Evolutionary conservation across 2,113 vertebrate genomes (phyloP), one percentile per base, ranked within the genome.

Genomic region (Marcusenius ussheri): DNA sequence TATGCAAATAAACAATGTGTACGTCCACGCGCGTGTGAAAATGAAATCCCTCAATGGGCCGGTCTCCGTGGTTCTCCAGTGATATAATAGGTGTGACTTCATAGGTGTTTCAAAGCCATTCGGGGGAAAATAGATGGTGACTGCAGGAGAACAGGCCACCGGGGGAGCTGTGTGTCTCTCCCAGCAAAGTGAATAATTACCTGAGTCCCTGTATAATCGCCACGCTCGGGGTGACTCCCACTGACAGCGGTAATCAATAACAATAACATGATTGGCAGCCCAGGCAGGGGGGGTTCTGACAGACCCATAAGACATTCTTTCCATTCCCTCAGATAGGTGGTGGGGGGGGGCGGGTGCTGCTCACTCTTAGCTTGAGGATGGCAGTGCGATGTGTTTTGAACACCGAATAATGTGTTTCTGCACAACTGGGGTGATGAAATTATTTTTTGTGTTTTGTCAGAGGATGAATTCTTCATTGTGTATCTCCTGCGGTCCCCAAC

Each of bases 161-260:
- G 17, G n/a, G 66, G 8, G 66, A 88, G 15, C 87, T 51, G 84
- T 56, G 39, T 47, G 5, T 88, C 89, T 90, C 77, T 89, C 84
- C 87, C 13, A 77, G 53, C 66, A 77, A 88, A 27, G 24, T 10
- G 87, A 88, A 89, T 90, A 89, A 91, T 89, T 90, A 90, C 66
- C 66, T 58, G 77, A 77, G 49, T 19, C 85, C 89, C 58, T 45
- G 53, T 27, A 56, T 89, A 86, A 90, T 91, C 90, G 89, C 84
- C 53, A 19, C 27, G 24, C 87, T 74, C 56, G 87, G 58, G 24
- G 49, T n/a, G 89, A 15, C 11, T 21, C 58, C 74, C 24, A 42
- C 42, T 90, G 89, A 90, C 89, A 83, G 83, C 87, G 88, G 88
- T 31, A 31, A 83, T 91, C 87, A 90, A 92, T 91, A 74, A 89